A percentile compares a stretch with the other conserved stretches of the same genome.
Evolutionary conservation across 2,888 invertebrate species (phyloP).

Genomic region (Harpalus rubripes): DNA sequence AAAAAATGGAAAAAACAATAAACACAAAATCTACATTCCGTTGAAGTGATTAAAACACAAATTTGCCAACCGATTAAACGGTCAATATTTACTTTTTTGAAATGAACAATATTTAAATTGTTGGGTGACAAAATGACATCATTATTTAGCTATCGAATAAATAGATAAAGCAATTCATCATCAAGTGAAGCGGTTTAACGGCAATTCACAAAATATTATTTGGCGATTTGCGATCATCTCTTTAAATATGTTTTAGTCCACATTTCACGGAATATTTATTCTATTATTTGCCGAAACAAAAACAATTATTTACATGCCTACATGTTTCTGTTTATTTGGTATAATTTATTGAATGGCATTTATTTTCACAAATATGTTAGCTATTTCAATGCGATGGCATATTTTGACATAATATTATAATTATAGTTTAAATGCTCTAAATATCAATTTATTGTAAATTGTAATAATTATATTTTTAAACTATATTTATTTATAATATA

Average conservation of each 20-base stretch:
- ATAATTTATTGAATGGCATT: background rate
- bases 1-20: background rate
- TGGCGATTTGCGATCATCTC: background rate
- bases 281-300: background rate
- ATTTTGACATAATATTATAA: too few species aligned
- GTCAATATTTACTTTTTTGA: background rate
- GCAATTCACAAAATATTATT: background rate
- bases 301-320: background rate
- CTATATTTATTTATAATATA: too few species aligned
- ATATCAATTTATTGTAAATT: too few species aligned
- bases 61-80: background rate
- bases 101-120: background rate
- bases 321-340: background rate
- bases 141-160: background rate
- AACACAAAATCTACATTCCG: background rate
- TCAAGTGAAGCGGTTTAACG: background rate
- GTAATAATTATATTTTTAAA: too few species aligned
- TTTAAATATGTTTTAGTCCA: background rate
- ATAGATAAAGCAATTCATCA: background rate
- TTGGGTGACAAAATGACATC: background rate
- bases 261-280: background rate
- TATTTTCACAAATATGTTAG: background rate
- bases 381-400: background rate
- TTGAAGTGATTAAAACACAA: background rate
- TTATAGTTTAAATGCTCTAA: too few species aligned